Evolutionary conservation across 1,140 invertebrate species (phyloP).

Genomic region (Drosophila mauritiana): DNA sequence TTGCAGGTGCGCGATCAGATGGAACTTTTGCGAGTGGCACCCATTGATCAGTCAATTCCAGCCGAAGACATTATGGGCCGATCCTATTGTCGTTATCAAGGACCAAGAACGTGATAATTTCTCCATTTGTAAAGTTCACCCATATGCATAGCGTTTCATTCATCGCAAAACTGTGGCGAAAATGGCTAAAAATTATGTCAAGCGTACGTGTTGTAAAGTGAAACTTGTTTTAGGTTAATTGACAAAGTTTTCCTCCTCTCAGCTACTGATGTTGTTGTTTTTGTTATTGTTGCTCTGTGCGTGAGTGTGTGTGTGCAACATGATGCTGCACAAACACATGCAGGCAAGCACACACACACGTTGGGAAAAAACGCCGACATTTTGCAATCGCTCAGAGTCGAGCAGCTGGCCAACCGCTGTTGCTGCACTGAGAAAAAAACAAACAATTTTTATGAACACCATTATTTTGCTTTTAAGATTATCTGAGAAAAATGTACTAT

Average conservation of each 20-base stretch:
- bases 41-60: slow-evolving; percentile 84
- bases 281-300: slow-evolving; percentile 18
- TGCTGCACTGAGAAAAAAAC: slow-evolving; percentile 5
- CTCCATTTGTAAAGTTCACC: slow-evolving; percentile 63
- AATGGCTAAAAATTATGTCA: slow-evolving; percentile 66
- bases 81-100: slow-evolving; percentile 84
- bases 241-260: slow-evolving; percentile 73
- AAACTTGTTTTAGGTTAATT: slow-evolving; percentile 83
- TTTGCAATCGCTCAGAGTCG: slow-evolving; percentile 69
- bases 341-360: neutral
- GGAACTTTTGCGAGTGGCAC: slow-evolving; percentile 76
- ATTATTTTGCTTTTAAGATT: neutral
- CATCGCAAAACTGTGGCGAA: slow-evolving; percentile 13
- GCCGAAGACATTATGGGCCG: slow-evolving; percentile 84
- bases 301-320: slow-evolving; percentile 21
- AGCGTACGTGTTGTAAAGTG: slow-evolving; percentile 75
- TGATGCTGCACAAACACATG: slow-evolving; percentile 25
- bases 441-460: too few relatives aligned
- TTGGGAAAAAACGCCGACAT: slow-evolving; percentile 30
- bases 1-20: slow-evolving; percentile 84
- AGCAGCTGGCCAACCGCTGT: slow-evolving; percentile 57
- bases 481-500: too few relatives aligned
- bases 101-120: slow-evolving; percentile 85
- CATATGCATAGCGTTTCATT: slow-evolving; percentile 19
- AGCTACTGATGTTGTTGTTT: slow-evolving; percentile 50